Evolutionary conservation across 2,797 vertebrate genomes (phyloP).

Genomic region (Dallia pectoralis): DNA sequence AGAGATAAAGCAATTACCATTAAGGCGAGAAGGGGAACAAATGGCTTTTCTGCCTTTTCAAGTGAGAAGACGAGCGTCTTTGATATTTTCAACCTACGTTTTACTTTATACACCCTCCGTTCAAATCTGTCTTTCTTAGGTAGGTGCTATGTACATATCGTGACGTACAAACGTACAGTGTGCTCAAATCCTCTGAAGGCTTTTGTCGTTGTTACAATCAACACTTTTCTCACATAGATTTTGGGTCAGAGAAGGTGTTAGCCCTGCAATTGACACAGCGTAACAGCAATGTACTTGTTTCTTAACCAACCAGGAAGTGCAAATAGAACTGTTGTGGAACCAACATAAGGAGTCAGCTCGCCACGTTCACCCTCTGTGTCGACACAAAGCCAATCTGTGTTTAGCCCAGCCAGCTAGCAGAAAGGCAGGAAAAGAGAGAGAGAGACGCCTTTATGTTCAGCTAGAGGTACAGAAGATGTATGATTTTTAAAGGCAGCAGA

Average conservation of each 20-base stretch:
- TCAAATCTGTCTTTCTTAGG: constrained; percentile 6
- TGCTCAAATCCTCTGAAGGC: neutral
- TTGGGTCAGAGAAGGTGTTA: constrained; percentile 4
- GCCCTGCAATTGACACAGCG: constrained; percentile 39
- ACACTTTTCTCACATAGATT: constrained; percentile 29
- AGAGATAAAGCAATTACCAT: constrained; percentile 32
- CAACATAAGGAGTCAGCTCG: constrained; percentile 24
- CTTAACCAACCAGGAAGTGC: constrained; percentile 24
- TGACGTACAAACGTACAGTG: constrained; percentile 16
- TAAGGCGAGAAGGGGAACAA: constrained; percentile 22
- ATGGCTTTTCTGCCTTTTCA: constrained; percentile 24
- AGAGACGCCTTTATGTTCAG: constrained; percentile 11
- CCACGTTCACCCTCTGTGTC: constrained; percentile 18
- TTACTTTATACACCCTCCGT: too few species aligned
- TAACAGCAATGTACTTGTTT: constrained; percentile 50
- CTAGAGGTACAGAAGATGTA: constrained; percentile 26
- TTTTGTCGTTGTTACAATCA: neutral
- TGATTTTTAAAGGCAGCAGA: too few species aligned
- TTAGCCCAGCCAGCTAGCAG: constrained; percentile 22
- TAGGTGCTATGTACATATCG: constrained; percentile 15
- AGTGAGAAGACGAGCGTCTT: constrained; percentile 15
- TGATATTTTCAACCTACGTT: too few species aligned
- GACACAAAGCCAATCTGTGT: constrained; percentile 27
- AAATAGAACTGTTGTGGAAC: constrained; percentile 40
- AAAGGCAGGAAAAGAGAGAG: constrained; percentile 18